Conservation (phyloP, 2,797 vertebrate genomes). For the Sebastes nivosus region DNA sequence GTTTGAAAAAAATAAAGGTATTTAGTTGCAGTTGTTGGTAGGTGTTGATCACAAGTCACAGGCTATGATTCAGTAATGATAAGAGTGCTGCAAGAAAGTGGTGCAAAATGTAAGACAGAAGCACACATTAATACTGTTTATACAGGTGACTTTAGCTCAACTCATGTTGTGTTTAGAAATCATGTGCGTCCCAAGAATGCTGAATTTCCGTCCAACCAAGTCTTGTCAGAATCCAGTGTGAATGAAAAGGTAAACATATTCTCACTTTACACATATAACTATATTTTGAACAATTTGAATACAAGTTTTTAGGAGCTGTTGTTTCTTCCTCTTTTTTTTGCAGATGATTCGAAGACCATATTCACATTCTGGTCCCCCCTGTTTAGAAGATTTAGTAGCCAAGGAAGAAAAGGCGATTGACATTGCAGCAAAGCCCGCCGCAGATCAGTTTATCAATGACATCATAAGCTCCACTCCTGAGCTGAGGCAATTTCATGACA, state of each 20-base stretch:
- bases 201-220: constrained; percentile 54
- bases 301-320: neutral
- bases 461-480: constrained; percentile 86
- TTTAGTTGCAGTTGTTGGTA: neutral
- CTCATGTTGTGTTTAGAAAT: constrained; percentile 66
- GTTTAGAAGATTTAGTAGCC: constrained; percentile 51
- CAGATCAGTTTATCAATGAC: constrained; percentile 71
- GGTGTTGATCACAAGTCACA: neutral
- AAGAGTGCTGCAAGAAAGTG: neutral
- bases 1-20: neutral
- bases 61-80: neutral
- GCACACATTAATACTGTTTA: neutral
- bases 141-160: neutral
- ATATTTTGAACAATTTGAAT: neutral
- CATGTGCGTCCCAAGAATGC: constrained; percentile 62
- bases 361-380: constrained; percentile 52
- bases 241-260: constrained; percentile 66
- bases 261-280: neutral
- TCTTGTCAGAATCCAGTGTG: constrained; percentile 30
- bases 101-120: neutral
- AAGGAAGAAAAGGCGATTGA: constrained; percentile 45
- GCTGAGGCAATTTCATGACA: constrained; percentile 69
- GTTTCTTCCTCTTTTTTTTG: neutral
- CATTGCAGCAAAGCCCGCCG: constrained; percentile 23
- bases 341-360: constrained; percentile 53